Percentiles rank a stretch among this genome's conserved stretches.
These are phyloP conservation scores for Dendrolimus pini DNA, from an alignment of 2,888 invertebrate species.

Conservation along the genomic window DNA sequence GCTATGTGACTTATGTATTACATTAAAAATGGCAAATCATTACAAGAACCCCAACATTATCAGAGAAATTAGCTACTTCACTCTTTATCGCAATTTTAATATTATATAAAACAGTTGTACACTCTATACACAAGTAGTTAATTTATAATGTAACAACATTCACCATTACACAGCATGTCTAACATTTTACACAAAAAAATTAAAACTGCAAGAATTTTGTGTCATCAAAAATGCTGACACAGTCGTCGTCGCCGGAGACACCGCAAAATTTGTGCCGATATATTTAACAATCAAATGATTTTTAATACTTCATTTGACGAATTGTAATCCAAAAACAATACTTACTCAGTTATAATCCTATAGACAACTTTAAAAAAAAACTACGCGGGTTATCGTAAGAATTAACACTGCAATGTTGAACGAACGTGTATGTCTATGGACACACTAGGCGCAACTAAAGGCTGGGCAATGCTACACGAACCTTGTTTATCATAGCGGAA, in stretches of 20 bases:
- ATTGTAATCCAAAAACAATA: constrained; percentile 14
- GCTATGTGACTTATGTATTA: no score
- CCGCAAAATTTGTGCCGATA: constrained; percentile 7
- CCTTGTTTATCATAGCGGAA: constrained; percentile 54
- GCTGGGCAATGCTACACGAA: constrained; percentile 32
- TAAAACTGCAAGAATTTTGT: neutral
- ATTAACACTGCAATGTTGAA: constrained; percentile 9
- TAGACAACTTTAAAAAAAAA: constrained; percentile 4
- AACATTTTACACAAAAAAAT: constrained; percentile 3
- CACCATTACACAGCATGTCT: neutral
- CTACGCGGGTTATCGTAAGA: constrained; percentile 9
- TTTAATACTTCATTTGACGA: neutral
- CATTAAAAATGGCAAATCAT: no score
- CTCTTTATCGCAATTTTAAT: no score
- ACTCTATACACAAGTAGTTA: no score
- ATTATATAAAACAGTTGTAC: no score
- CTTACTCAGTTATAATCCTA: constrained; percentile 9
- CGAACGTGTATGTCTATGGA: constrained; percentile 42
- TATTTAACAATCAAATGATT: constrained; percentile 5
- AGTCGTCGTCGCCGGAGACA: constrained; percentile 15
- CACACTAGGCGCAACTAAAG: constrained; percentile 52
- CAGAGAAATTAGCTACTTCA: no score
- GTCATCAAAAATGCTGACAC: constrained; percentile 23
- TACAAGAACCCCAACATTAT: no score
- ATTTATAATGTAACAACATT: neutral